A percentile compares a stretch with the other conserved stretches of the same genome.
Evolutionary conservation across 2,113 vertebrate species (phyloP).

Genomic region (Catharus fuscescens): DNA sequence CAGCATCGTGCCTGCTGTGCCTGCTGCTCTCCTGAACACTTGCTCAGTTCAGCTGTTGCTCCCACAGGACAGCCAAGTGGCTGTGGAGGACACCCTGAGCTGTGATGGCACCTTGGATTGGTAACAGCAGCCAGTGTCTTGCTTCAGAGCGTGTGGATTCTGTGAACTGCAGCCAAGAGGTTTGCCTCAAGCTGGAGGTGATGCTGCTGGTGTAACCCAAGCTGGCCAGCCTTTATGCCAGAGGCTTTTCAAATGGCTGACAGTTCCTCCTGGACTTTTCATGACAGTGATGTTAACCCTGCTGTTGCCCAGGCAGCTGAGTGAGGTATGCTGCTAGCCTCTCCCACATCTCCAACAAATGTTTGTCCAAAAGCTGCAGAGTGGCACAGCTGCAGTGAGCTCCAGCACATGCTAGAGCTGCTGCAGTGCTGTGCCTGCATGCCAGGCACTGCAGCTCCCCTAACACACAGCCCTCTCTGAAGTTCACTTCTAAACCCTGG

Average conservation of each 20-base stretch:
- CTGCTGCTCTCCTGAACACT: not conserved
- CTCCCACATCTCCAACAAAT: not conserved
- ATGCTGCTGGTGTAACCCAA: conserved; percentile 31
- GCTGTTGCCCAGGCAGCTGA: not conserved
- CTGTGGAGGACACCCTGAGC: not conserved
- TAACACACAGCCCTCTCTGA: not conserved
- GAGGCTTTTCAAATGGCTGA: conserved; percentile 24
- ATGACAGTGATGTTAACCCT: not conserved
- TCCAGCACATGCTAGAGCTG: accelerated
- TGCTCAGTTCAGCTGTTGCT: not conserved
- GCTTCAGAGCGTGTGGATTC: not conserved
- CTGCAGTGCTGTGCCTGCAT: not conserved
- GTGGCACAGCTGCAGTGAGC: not conserved
- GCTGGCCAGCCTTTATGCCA: not conserved
- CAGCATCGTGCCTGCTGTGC: conserved; percentile 48
- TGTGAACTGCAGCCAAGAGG: not conserved
- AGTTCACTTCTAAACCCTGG: not conserved
- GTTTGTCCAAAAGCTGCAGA: not conserved
- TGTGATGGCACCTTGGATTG: not conserved
- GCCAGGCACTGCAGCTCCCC: not conserved
- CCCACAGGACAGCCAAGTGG: accelerated
- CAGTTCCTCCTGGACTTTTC: not conserved
- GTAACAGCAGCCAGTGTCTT: not conserved
- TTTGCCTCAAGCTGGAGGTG: not conserved
- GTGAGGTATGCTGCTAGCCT: not conserved